Percentiles rank a stretch among this genome's conserved stretches.
phyloP scores from a whole-genome alignment of 2,797 vertebrate species.

The Acestrorhynchus altus region DNA sequence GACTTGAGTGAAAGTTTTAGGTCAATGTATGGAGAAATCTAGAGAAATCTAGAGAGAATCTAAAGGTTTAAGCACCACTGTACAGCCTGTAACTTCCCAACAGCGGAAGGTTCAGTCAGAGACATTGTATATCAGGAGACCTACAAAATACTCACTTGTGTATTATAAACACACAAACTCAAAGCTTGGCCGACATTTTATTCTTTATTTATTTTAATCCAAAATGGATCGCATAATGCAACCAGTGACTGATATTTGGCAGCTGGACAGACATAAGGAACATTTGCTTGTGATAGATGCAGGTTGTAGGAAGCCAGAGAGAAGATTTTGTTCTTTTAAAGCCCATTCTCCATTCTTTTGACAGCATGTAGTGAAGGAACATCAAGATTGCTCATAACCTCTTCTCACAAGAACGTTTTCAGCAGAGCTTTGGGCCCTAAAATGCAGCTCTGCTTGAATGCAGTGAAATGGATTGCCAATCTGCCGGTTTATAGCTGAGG shows the following conservation, averaged over 20 bases:
- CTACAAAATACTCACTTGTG: neutral
- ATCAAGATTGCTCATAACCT: neutral
- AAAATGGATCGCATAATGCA: neutral
- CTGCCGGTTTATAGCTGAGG: neutral
- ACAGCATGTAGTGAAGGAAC: neutral
- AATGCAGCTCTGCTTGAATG: neutral
- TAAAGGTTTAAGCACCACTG: too few species aligned
- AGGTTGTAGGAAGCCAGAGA: too few species aligned
- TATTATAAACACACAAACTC: neutral
- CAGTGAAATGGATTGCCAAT: slow-evolving; percentile 13
- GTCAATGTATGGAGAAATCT: too few species aligned
- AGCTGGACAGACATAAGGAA: neutral
- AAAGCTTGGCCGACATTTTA: neutral
- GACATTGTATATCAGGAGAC: too few species aligned
- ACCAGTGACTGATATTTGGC: neutral
- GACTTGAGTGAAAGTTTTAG: too few species aligned
- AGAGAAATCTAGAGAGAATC: too few species aligned
- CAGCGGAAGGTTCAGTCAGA: too few species aligned
- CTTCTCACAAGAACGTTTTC: slow-evolving; percentile 9
- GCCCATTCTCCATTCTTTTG: neutral
- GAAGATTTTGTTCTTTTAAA: neutral
- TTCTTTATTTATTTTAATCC: neutral
- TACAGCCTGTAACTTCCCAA: too few species aligned
- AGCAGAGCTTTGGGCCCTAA: neutral
- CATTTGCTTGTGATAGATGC: neutral